Conservation (phyloP, 2,888 invertebrate genomes). For the Sclerodermus sp. region DNA sequence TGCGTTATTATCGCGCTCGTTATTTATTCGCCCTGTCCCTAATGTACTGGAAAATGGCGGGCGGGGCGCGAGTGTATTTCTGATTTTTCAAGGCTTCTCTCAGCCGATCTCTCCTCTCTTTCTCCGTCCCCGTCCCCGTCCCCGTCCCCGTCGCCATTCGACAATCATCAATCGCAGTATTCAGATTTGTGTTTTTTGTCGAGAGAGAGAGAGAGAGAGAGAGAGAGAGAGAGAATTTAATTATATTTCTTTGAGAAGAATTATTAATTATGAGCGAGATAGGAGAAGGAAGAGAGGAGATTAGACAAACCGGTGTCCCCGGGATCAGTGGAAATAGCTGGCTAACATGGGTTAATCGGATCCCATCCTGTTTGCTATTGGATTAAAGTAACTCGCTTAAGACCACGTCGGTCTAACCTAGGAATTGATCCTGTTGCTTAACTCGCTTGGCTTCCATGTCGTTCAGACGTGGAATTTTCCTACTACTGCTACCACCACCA, state of each 20-base stretch:
- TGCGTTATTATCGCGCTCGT: constrained; percentile 1
- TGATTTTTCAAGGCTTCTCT: too few relatives aligned
- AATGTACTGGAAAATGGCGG: constrained; percentile 5
- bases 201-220: too few relatives aligned
- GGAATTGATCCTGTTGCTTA: constrained; percentile 36
- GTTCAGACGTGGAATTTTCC: constrained; percentile 4
- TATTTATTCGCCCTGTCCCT: constrained; percentile 8
- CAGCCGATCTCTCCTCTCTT: too few relatives aligned
- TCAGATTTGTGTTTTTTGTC: too few relatives aligned
- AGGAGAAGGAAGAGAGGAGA: neutral
- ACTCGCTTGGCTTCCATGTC: constrained; percentile 19
- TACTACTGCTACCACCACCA: neutral
- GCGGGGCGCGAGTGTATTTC: too few relatives aligned
- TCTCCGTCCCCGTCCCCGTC: too few relatives aligned
- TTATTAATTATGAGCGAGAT: neutral
- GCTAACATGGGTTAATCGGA: constrained; percentile 38
- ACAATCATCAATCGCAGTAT: too few relatives aligned
- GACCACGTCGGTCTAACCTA: constrained; percentile 31
- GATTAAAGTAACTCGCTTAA: constrained; percentile 39
- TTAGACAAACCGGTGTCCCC: constrained; percentile 14
- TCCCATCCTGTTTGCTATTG: constrained; percentile 37
- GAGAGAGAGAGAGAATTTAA: too few relatives aligned
- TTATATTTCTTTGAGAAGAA: too few relatives aligned
- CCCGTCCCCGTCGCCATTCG: too few relatives aligned
- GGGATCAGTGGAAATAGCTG: constrained; percentile 31